Evolutionary conservation across 1,140 invertebrate genomes (phyloP).

Genomic region (Frieseomelitta varia): DNA sequence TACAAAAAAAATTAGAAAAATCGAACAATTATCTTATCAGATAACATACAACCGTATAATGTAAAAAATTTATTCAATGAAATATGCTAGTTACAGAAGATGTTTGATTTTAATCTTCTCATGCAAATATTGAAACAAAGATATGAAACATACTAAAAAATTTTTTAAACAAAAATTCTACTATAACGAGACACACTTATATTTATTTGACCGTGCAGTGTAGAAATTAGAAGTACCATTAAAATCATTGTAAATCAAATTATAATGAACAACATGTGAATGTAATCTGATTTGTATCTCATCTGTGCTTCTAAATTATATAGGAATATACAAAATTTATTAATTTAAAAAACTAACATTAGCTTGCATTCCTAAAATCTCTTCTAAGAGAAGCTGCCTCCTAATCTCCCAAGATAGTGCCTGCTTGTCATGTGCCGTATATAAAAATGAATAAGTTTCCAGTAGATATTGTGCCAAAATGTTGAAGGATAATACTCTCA

Average conservation of each 20-base stretch:
- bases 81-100: no score
- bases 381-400: slow-evolving; percentile 86
- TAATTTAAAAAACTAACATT: slow-evolving; percentile 85
- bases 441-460: slow-evolving; percentile 89
- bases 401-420: slow-evolving; percentile 88
- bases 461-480: slow-evolving; percentile 93
- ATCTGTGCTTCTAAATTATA: not conserved
- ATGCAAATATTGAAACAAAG: no score
- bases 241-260: not conserved
- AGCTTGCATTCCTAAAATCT: slow-evolving; percentile 87
- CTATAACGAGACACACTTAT: no score
- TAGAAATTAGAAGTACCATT: not conserved
- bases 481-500: slow-evolving; percentile 89
- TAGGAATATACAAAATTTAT: not conserved
- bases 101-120: no score
- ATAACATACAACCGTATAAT: no score
- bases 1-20: no score
- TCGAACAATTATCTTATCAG: no score
- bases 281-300: not conserved
- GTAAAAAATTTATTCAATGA: no score
- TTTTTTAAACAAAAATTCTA: no score
- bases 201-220: no score
- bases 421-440: slow-evolving; percentile 84
- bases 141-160: no score
- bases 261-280: no score